Conservation (phyloP, 2,797 vertebrate species). For the Pseudotriccus pelzelni region DNA sequence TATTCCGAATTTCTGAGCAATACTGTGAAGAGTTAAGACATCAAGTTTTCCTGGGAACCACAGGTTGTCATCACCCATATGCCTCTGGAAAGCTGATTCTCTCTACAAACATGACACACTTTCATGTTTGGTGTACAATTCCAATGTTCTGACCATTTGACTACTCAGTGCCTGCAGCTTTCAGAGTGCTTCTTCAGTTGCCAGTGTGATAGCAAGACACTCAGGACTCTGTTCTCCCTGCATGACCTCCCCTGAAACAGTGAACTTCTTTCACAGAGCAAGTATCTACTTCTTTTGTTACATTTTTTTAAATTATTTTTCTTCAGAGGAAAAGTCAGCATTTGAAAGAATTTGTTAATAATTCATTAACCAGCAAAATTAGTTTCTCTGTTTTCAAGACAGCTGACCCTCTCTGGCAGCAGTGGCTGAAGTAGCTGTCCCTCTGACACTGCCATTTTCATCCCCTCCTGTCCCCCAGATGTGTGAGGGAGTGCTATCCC, state of each 20-base stretch:
- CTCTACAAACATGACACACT: background rate
- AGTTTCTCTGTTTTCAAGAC: background rate
- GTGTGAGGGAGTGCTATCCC: fast-evolving
- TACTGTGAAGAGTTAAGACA: background rate
- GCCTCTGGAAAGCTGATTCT: background rate
- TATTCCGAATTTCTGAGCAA: background rate
- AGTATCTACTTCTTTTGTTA: background rate
- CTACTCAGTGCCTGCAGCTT: background rate
- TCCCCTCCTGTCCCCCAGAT: fast-evolving
- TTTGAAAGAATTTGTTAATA: background rate
- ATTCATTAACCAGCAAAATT: background rate
- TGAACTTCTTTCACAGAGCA: background rate
- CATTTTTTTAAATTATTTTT: background rate
- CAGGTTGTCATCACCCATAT: background rate
- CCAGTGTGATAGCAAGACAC: background rate
- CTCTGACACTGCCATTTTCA: background rate
- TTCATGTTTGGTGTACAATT: background rate
- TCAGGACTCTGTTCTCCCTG: background rate
- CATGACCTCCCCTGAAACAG: background rate
- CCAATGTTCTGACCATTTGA: background rate
- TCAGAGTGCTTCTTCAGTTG: background rate
- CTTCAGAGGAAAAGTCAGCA: background rate
- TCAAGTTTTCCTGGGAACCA: background rate
- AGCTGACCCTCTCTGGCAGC: background rate
- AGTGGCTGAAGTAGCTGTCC: background rate